A percentile compares a stretch with the other conserved stretches of the same genome.
phyloP scores from a whole-genome alignment of 2,797 vertebrate species.

The Ptychadena robeensis region DNA sequence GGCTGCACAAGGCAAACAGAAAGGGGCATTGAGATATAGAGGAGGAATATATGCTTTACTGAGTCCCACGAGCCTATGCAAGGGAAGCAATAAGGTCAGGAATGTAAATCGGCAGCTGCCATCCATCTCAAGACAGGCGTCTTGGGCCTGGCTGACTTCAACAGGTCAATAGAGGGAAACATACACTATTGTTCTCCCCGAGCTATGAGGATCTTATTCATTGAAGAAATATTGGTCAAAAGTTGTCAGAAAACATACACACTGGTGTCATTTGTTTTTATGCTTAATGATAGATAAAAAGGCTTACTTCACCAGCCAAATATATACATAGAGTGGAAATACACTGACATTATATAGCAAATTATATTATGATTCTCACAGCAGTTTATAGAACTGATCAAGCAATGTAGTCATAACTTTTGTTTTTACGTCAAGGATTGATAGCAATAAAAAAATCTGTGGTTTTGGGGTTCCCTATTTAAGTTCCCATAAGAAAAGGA shows the following conservation, averaged over 20 bases:
- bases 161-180: slow-evolving; percentile 2
- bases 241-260: neutral
- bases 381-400: too few relatives aligned
- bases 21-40: slow-evolving; percentile 34
- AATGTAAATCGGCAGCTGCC: slow-evolving; percentile 39
- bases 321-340: too few relatives aligned
- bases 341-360: too few relatives aligned
- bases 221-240: neutral
- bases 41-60: slow-evolving; percentile 20
- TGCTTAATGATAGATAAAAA: neutral
- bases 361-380: too few relatives aligned
- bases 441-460: too few relatives aligned
- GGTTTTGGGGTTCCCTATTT: too few relatives aligned
- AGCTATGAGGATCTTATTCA: neutral
- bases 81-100: slow-evolving; percentile 41
- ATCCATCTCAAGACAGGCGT: slow-evolving; percentile 15
- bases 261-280: neutral
- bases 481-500: too few relatives aligned
- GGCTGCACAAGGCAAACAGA: slow-evolving; percentile 21
- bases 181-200: neutral
- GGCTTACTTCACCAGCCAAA: neutral
- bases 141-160: slow-evolving; percentile 12
- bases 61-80: slow-evolving; percentile 5
- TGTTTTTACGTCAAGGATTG: too few relatives aligned
- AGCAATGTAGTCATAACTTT: too few relatives aligned